phyloP scores from a whole-genome alignment of 2,888 invertebrate species.

The Brenthis hecate region DNA sequence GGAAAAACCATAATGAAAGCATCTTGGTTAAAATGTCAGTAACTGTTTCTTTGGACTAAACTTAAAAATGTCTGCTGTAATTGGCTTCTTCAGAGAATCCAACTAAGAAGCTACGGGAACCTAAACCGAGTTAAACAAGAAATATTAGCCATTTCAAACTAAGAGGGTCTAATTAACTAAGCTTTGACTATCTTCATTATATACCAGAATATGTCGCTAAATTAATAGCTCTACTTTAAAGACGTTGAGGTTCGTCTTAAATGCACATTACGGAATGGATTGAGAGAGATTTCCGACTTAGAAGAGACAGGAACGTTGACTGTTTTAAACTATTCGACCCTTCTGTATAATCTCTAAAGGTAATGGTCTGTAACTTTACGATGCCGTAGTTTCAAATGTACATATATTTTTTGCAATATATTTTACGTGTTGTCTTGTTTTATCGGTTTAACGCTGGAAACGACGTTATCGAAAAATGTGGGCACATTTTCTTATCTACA shows the following conservation, averaged over 20 bases:
- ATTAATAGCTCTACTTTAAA: background rate
- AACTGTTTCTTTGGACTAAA: too few species aligned
- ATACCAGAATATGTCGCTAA: background rate
- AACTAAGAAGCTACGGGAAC: too few species aligned
- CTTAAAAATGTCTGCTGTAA: too few species aligned
- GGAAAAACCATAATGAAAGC: background rate
- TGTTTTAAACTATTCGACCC: constrained; percentile 17
- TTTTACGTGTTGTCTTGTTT: constrained; percentile 20
- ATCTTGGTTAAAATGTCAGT: too few species aligned
- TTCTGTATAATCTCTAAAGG: constrained; percentile 10
- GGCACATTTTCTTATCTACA: constrained; percentile 7
- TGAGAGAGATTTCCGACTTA: constrained; percentile 4
- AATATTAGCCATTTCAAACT: background rate
- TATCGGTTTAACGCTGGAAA: constrained; percentile 20
- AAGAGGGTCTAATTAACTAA: background rate
- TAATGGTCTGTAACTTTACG: constrained; percentile 27
- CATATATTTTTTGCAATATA: constrained; percentile 13
- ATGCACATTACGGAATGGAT: constrained; percentile 7
- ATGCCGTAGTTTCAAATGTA: constrained; percentile 20
- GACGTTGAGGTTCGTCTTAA: background rate
- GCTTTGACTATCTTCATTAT: constrained; percentile 10
- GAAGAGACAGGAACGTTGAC: constrained; percentile 2
- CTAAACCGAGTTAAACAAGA: too few species aligned
- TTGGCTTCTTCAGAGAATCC: too few species aligned
- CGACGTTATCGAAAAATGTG: constrained; percentile 22